These are phyloP conservation scores for Corella eumyota DNA, from an alignment of 23 tunicate species.

Conservation along the genomic window DNA sequence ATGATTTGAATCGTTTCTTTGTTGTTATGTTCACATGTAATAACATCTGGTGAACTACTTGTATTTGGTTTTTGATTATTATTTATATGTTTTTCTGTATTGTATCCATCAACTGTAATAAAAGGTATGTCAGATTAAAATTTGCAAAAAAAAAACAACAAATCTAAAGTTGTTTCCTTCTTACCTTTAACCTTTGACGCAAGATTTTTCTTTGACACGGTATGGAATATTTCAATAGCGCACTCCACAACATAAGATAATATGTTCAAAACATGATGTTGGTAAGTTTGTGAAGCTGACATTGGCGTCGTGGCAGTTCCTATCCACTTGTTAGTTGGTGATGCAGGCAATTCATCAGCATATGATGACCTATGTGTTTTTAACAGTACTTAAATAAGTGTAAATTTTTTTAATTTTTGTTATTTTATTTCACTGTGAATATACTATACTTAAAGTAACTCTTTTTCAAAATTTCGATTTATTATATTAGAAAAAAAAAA, in stretches of 20 bases:
- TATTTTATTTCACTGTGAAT: not conserved
- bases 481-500: not conserved
- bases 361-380: slow-evolving; percentile 7
- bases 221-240: slow-evolving; percentile 28
- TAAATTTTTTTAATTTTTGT: too few species aligned
- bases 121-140: too few species aligned
- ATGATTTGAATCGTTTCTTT: too few species aligned
- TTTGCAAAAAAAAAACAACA: too few species aligned
- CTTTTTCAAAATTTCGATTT: not conserved
- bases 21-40: too few species aligned
- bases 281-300: slow-evolving; percentile 34
- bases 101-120: too few species aligned
- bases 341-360: slow-evolving; percentile 39
- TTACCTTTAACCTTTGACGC: too few species aligned
- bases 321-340: slow-evolving; percentile 58
- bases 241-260: slow-evolving; percentile 48
- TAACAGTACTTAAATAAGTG: too few species aligned
- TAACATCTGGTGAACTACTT: too few species aligned
- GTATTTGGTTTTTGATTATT: too few species aligned
- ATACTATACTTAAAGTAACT: not conserved
- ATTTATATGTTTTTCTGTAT: too few species aligned
- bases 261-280: slow-evolving; percentile 53
- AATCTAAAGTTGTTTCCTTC: too few species aligned
- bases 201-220: slow-evolving; percentile 1
- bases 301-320: slow-evolving; percentile 62